Evolutionary conservation across 1,140 invertebrate species (phyloP), one percentile per base, ranked within the genome.

Genomic region (Phthorimaea operculella): DNA sequence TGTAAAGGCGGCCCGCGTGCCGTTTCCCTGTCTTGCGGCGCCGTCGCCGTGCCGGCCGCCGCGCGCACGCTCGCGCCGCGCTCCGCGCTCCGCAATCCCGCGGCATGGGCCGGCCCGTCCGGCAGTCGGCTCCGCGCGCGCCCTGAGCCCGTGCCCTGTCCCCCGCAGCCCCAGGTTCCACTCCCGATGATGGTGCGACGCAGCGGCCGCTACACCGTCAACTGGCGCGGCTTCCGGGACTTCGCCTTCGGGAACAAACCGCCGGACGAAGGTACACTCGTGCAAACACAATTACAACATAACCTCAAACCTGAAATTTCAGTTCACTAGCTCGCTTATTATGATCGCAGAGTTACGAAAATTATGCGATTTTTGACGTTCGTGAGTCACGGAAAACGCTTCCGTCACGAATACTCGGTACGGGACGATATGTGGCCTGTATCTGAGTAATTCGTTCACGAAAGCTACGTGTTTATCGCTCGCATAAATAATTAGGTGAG

Each of bases 181-280:
- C 36, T 39, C 58, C 68, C 65, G 60, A 86, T 86, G 85, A 86
- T 87, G 74, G 82, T 79, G 57, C 74, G 84, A 70, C 76, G 83
- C 58, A 83, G 83, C 69, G 85, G 85, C 55, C 75, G 85, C 28
- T 87, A 86, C 67, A 85, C 79, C 36, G 79, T 85, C 58, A 85
- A 83, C 67, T 83, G 79, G 76, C 76, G 84, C 58, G 83, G 85
- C 16, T 86, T 86, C 64, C 74, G 72, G 59, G 85, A 86, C 52
- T 79, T 79, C 61, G 68, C 74, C 21, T 70, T 81, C 66, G 79
- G 78, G 57, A 84, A 76, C 62, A 79, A 84, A 63, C 83, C 85
- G 50, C 82, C 83, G 42, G 85, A 85, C 63, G 83, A 86, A 75
- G 78, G 85, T 86, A 63, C 79, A 79, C 10, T 70, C 51, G 48